Evolutionary conservation across 1,140 invertebrate species (phyloP).

Genomic region (Drosophila serrata): DNA sequence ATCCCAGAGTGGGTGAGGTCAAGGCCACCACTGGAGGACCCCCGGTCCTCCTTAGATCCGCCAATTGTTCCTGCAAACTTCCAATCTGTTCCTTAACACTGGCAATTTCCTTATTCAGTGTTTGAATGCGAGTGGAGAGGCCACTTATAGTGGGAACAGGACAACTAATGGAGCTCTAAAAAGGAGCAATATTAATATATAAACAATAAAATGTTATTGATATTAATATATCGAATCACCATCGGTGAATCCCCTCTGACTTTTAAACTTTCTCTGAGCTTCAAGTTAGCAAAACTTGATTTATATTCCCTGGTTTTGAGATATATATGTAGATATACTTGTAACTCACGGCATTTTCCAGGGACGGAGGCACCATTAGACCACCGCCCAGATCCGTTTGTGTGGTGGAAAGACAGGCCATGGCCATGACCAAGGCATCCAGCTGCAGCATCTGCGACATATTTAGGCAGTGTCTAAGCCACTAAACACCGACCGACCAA

Average conservation of each 20-base stretch:
- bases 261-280: neutral
- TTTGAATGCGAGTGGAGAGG: slow-evolving; percentile 48
- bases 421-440: slow-evolving; percentile 70
- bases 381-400: slow-evolving; percentile 49
- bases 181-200: neutral
- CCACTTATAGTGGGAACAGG: slow-evolving; percentile 42
- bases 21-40: neutral
- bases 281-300: neutral
- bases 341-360: slow-evolving; percentile 49
- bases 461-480: neutral
- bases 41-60: slow-evolving; percentile 40
- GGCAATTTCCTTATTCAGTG: slow-evolving; percentile 37
- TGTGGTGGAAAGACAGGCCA: slow-evolving; percentile 72
- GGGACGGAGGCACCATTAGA: slow-evolving; percentile 18
- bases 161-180: slow-evolving; percentile 23
- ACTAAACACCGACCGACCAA: neutral
- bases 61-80: slow-evolving; percentile 61
- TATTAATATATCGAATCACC: neutral
- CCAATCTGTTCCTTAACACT: slow-evolving; percentile 53
- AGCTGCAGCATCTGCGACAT: slow-evolving; percentile 69
- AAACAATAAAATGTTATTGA: too few relatives aligned
- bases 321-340: neutral
- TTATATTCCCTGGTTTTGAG: neutral
- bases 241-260: neutral
- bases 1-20: slow-evolving; percentile 6